A percentile compares a stretch with the other conserved stretches of the same genome.
These are phyloP conservation scores for Garrulus glandarius DNA, from an alignment of 2,797 vertebrate species.

Conservation along the genomic window DNA sequence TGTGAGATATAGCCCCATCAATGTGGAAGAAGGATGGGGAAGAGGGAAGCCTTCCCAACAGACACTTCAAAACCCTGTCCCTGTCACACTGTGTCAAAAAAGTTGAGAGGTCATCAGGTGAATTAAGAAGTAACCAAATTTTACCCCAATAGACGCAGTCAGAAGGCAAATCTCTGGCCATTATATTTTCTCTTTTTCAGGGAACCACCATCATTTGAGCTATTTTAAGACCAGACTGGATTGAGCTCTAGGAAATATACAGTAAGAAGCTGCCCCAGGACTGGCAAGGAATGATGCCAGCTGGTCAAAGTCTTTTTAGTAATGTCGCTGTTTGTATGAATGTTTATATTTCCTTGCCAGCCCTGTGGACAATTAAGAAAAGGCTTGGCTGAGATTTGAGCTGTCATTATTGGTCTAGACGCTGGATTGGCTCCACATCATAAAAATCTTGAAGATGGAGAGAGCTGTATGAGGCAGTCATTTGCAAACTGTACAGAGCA, in stretches of 20 bases:
- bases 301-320: slow-evolving; percentile 44
- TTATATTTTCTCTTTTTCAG: not conserved
- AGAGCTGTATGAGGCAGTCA: not conserved
- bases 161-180: not conserved
- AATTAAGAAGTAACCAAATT: not conserved
- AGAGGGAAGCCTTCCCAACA: not conserved
- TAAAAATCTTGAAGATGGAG: slow-evolving; percentile 56
- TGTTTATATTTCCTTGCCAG: slow-evolving; percentile 60
- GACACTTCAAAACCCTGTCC: not conserved
- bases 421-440: slow-evolving; percentile 51
- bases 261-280: slow-evolving; percentile 10
- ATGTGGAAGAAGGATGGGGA: not conserved
- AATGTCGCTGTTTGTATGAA: not conserved
- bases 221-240: slow-evolving; percentile 26
- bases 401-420: slow-evolving; percentile 71
- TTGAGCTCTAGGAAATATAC: slow-evolving; percentile 53
- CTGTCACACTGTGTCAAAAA: not conserved
- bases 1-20: not conserved
- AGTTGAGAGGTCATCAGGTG: not conserved
- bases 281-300: slow-evolving; percentile 41
- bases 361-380: slow-evolving; percentile 72
- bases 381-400: slow-evolving; percentile 52
- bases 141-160: not conserved
- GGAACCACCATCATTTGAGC: not conserved
- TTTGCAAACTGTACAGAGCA: not conserved